These are phyloP conservation scores for Ricordea florida DNA, from an alignment of 92 coral and sea anemone species.

Conservation along the genomic window DNA sequence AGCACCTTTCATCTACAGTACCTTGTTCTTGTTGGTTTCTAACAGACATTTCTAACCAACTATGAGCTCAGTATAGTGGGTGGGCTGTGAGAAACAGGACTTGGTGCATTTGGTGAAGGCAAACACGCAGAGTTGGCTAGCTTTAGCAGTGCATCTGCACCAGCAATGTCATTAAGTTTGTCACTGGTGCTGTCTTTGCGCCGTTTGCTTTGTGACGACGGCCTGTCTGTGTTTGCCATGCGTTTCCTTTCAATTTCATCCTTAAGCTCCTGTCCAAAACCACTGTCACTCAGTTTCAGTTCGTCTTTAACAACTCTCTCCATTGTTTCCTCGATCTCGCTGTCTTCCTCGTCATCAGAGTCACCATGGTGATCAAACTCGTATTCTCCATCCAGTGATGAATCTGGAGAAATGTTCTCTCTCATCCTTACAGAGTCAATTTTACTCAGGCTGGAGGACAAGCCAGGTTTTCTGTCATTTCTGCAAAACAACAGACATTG, in stretches of 20 bases:
- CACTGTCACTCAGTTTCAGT: constrained; percentile 88
- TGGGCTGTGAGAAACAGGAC: constrained; percentile 54
- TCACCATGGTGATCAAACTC: constrained; percentile 96
- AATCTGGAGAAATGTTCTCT: constrained; percentile 82
- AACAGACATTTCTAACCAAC: neutral
- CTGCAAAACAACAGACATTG: too few relatives aligned
- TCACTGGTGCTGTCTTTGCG: constrained; percentile 64
- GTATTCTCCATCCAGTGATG: constrained; percentile 95
- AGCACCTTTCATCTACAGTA: too few relatives aligned
- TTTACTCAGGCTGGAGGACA: constrained; percentile 74
- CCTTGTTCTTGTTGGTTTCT: too few relatives aligned
- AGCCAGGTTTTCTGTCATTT: constrained; percentile 18
- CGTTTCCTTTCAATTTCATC: constrained; percentile 69
- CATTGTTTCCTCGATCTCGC: constrained; percentile 92
- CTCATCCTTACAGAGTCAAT: constrained; percentile 48
- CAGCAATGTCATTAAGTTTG: constrained; percentile 87
- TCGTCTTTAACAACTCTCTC: constrained; percentile 84
- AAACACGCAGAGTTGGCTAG: constrained; percentile 93
- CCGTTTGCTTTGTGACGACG: constrained; percentile 16
- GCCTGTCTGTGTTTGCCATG: neutral
- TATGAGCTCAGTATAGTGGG: constrained; percentile 61
- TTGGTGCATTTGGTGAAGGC: constrained; percentile 51
- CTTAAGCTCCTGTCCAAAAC: constrained; percentile 88
- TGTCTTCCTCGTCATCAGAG: constrained; percentile 89
- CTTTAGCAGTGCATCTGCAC: constrained; percentile 94